Conservation (phyloP, 2,797 vertebrate genomes). For the Florisuga fusca region DNA sequence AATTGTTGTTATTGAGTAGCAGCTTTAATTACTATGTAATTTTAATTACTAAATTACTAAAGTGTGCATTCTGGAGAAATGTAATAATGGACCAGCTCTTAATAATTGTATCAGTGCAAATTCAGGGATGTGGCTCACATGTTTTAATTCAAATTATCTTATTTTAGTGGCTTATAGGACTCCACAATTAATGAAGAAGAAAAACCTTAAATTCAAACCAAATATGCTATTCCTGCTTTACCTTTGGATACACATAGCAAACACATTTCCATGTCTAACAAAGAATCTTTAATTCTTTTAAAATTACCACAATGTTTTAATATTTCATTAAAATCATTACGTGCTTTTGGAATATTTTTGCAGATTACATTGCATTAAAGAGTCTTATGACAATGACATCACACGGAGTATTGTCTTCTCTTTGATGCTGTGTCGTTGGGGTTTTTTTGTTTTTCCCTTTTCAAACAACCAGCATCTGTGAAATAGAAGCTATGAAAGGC, state of each 20-base stretch:
- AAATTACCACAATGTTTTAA: not conserved
- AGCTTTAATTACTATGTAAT: conserved; percentile 29
- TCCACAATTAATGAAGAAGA: not conserved
- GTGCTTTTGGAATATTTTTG: not conserved
- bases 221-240: not conserved
- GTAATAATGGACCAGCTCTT: not conserved
- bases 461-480: not conserved
- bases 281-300: not conserved
- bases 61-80: conserved; percentile 7
- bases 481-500: not conserved
- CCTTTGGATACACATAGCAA: not conserved
- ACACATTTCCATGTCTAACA: not conserved
- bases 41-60: conserved; percentile 50
- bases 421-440: not conserved
- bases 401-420: not conserved
- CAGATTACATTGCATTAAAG: not conserved
- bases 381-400: not conserved
- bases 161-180: not conserved
- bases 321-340: conserved; percentile 32
- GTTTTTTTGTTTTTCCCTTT: not conserved
- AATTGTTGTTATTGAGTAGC: conserved; percentile 34
- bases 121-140: not conserved
- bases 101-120: not conserved
- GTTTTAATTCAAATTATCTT: not conserved
- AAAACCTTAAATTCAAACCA: not conserved